Conservation (phyloP, 1,140 invertebrate species). For the Drosophila watanabei region DNA sequence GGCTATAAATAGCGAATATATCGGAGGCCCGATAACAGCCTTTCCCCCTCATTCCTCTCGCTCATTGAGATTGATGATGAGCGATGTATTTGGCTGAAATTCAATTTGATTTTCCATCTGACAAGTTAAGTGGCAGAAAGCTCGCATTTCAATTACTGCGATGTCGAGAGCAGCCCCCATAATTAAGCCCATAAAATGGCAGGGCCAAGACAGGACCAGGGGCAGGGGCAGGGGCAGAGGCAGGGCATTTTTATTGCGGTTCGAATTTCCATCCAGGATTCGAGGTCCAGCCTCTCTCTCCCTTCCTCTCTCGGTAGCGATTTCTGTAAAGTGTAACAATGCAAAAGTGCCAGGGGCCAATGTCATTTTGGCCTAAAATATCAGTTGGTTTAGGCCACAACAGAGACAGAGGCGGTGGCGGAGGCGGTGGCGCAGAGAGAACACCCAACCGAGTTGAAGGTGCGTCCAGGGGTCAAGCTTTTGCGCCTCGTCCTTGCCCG, state of each 20-base stretch:
- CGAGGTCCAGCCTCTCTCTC: background rate
- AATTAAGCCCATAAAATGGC: conserved; percentile 67
- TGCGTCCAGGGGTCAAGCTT: conserved; percentile 64
- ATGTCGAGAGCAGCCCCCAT: conserved; percentile 40
- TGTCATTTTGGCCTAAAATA: conserved; percentile 43
- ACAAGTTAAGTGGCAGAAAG: conserved; percentile 60
- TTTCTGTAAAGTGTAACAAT: conserved; percentile 42
- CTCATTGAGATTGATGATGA: conserved; percentile 41
- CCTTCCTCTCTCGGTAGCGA: background rate
- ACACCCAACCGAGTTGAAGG: conserved; percentile 15
- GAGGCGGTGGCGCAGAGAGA: no score
- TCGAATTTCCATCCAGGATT: conserved; percentile 57
- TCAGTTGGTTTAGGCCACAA: conserved; percentile 44
- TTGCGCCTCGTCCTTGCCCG: conserved; percentile 40
- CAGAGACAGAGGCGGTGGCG: background rate
- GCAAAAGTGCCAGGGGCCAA: conserved; percentile 16
- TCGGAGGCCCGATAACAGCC: background rate
- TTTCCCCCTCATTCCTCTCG: background rate
- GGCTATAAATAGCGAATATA: conserved; percentile 32
- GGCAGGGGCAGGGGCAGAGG: background rate
- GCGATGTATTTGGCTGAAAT: conserved; percentile 35
- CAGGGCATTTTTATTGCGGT: conserved; percentile 53
- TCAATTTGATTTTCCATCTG: conserved; percentile 37
- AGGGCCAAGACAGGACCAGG: background rate
- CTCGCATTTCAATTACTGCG: conserved; percentile 73